Base-by-base conservation (phyloP, 2,797 vertebrate species). In the Spinus pinus region DNA sequence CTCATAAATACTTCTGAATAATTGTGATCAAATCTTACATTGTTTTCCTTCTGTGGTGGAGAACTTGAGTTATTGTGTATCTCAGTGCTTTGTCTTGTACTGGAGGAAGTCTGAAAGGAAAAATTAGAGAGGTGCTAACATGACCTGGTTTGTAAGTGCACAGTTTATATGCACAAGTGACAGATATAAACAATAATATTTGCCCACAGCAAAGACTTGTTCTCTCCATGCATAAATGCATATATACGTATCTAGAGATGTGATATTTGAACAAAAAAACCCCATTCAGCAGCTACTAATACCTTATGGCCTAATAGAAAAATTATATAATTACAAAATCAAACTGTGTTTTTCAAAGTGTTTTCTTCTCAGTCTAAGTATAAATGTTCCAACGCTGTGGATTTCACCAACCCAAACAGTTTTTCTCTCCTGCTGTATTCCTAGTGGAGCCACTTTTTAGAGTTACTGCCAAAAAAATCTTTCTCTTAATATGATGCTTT, bases 1-100 rank as follows among this genome's bases (percentile, higher is more conserved):
- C 57, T 91, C 62, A 33, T 69, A 91, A 93, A 92, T 69, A 62
- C 37, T 83, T 65, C 64, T 62, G 47, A 93, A 79, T 75, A 94
- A 90, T 86, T 0, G 1, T 51, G 77, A 78, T 75, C 51, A 91
- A 86, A 75, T 79, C 62, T 81, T 65, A 41, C 15, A 51, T 58
- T 83, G 70, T 84, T 88, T 95, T 75, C 86, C 67, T 88, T 79
- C 7, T 14, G 54, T 69, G 54, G 20, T 75, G 81, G 73, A 69
- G 73, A 79, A 66, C 44, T 84, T 79, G 82, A 51, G 20, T 86
- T 88, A 71, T 64, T 87, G 57, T 54, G 53, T 12, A 8, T 82
- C 57, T 71, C n/a, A n/a, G 4, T 74, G 47, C 87, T 93, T 67
- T 86, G 64, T 75, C 64, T 93, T 88, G 42, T 75, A 23, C 51